Percentiles rank a stretch among this genome's conserved stretches.
These are phyloP conservation scores for Cremastinae sp. DNA, from an alignment of 2,888 invertebrate species.

Conservation along the genomic window DNA sequence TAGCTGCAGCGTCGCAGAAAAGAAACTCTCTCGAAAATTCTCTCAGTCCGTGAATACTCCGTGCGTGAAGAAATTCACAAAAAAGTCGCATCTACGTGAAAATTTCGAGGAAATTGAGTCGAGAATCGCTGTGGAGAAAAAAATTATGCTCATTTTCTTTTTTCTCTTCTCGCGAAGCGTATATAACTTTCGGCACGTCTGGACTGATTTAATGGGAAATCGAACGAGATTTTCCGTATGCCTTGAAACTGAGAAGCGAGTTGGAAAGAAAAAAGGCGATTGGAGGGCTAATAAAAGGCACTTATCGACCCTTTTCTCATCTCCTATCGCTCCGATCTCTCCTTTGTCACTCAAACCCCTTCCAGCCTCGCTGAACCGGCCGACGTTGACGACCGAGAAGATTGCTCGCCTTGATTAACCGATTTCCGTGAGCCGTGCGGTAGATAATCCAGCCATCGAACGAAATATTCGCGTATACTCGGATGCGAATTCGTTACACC, in stretches of 20 bases:
- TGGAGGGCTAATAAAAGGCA: conserved; percentile 32
- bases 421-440: conserved; percentile 33
- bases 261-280: conserved; percentile 9
- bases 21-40: too few relatives aligned
- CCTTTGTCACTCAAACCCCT: conserved; percentile 21
- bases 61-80: too few relatives aligned
- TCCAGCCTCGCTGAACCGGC: conserved; percentile 1
- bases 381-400: conserved; percentile 12
- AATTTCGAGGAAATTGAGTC: too few relatives aligned
- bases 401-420: conserved; percentile 33
- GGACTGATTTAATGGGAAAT: conserved; percentile 13
- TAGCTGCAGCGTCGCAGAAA: too few relatives aligned
- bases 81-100: too few relatives aligned
- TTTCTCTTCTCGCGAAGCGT: too few relatives aligned
- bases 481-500: neutral
- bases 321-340: conserved; percentile 5
- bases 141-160: too few relatives aligned
- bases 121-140: too few relatives aligned
- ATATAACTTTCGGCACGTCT: conserved; percentile 1
- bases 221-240: neutral
- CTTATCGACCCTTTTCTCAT: conserved; percentile 43
- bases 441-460: conserved; percentile 9
- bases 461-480: conserved; percentile 6
- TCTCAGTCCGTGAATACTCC: too few relatives aligned
- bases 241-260: neutral